A percentile compares a stretch with the other conserved stretches of the same genome.
phyloP scores from a whole-genome alignment of 2,113 vertebrate genomes.

The Myiopsitta monachus region DNA sequence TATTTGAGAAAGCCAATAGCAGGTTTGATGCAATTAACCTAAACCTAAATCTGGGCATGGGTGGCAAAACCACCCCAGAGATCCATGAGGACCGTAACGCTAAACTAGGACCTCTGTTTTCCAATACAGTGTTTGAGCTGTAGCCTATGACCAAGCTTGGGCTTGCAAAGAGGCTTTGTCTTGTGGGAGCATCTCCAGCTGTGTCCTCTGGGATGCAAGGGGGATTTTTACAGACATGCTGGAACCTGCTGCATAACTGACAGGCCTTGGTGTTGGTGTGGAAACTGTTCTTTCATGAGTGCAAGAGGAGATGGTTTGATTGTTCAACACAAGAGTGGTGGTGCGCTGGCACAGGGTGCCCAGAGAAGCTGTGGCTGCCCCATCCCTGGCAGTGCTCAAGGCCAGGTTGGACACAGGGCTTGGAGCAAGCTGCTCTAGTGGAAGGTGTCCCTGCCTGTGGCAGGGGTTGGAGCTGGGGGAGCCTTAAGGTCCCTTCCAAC shows the following conservation, averaged over 20 bases:
- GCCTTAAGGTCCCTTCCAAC: not conserved
- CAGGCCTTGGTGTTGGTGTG: not conserved
- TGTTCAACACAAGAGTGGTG: not conserved
- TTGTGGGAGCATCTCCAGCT: not conserved
- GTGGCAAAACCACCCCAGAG: not conserved
- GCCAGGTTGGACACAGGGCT: not conserved
- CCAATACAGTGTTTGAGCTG: not conserved
- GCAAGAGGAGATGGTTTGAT: not conserved
- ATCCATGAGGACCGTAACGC: rapidly evolving
- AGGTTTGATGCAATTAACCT: not conserved
- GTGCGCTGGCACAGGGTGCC: not conserved
- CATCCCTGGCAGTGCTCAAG: not conserved
- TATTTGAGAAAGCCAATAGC: not conserved
- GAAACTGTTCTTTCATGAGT: not conserved
- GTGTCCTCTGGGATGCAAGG: not conserved
- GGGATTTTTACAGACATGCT: not conserved
- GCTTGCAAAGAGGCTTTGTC: not conserved
- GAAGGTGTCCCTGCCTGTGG: not conserved
- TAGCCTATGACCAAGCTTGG: rapidly evolving
- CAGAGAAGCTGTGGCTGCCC: not conserved
- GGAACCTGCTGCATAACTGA: not conserved
- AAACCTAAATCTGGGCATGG: rapidly evolving
- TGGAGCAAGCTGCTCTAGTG: too few species aligned
- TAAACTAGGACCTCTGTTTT: not conserved
- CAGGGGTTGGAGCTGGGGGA: not conserved